Evolutionary conservation across 2,113 vertebrate species (phyloP), one percentile per base, ranked within the genome.

Genomic region (Dolichallabes microphthalmus): DNA sequence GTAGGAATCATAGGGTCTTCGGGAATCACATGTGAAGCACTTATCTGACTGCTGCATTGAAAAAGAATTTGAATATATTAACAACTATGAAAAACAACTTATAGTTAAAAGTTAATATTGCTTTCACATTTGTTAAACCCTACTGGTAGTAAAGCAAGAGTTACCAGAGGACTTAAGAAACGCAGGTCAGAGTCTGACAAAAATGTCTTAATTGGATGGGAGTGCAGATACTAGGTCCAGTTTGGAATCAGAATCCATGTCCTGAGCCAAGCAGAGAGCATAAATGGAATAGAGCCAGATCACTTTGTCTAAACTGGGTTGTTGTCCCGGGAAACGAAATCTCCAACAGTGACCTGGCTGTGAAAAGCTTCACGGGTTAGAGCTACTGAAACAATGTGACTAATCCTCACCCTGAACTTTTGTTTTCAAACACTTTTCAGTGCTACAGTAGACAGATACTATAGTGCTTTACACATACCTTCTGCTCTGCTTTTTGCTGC

Each of bases 21-120:
- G 86, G 0, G 96, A 97, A 89, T 97, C 93, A 10, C 96, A 97
- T 27, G 88, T 91, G 57, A 95, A 97, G 90, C 97, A 98, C 82
- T 98, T 97, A 87, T 98, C 92, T 0, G 93, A 93, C 75, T 96
- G 95, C 96, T 97, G 88, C 27, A 10, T 8, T 17, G 0, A 6
- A 3, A 87, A 20, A 88, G 13, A 52, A 86, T 8, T 32, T n/a
- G 13, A 68, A 64, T 2, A 39, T 22, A 76, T 77, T n/a, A 79
- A 58, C 4, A 78, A 57, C 45, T 75, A 25, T 75, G 52, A 50
- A 75, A 74, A 74, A 11, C 12, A 27, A 9, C 45, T 19, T 45
- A 50, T 27, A n/a, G 22, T 52, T 25, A 39, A 71, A 52, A 12
- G 9, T 45, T 74, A 17, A 30, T 22, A 76, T 57, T 53, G 25